These are phyloP conservation scores for Physocephala rufipes DNA, from an alignment of 2,888 invertebrate genomes.

Conservation along the genomic window DNA sequence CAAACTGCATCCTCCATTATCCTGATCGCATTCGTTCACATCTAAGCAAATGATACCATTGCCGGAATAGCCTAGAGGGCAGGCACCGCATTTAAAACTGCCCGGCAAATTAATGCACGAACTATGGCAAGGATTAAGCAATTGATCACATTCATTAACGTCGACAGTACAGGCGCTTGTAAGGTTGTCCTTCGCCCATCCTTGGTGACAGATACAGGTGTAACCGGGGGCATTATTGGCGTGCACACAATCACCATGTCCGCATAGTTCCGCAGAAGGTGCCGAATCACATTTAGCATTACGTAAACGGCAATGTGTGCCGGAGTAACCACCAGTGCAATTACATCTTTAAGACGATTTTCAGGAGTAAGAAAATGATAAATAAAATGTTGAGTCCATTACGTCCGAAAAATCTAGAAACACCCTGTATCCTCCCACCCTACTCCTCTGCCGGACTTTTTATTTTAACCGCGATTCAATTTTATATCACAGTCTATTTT, in stretches of 20 bases:
- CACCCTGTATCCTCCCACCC: too few relatives aligned
- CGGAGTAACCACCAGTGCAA: constrained; percentile 81
- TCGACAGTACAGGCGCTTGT: constrained; percentile 81
- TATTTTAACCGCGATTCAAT: too few relatives aligned
- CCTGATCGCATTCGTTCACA: constrained; percentile 84
- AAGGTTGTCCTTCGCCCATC: constrained; percentile 81
- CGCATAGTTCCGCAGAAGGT: constrained; percentile 81
- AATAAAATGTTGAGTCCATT: too few relatives aligned
- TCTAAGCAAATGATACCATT: constrained; percentile 88
- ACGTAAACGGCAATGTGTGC: constrained; percentile 81
- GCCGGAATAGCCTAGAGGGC: constrained; percentile 88
- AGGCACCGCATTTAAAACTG: constrained; percentile 85
- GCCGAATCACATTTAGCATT: constrained; percentile 77
- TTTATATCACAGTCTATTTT: neutral
- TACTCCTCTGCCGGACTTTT: too few relatives aligned
- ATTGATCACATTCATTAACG: constrained; percentile 83
- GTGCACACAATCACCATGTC: constrained; percentile 85
- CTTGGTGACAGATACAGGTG: constrained; percentile 84
- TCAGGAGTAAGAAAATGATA: too few relatives aligned
- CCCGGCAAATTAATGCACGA: constrained; percentile 92
- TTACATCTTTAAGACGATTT: constrained; percentile 70
- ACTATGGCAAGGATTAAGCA: constrained; percentile 79
- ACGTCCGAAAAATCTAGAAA: too few relatives aligned
- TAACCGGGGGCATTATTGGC: constrained; percentile 73
- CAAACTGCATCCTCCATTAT: constrained; percentile 90